Percentiles rank a stretch among this genome's conserved stretches.
Conservation (phyloP, 2,888 invertebrate genomes). For the Cerastis leucographa region DNA sequence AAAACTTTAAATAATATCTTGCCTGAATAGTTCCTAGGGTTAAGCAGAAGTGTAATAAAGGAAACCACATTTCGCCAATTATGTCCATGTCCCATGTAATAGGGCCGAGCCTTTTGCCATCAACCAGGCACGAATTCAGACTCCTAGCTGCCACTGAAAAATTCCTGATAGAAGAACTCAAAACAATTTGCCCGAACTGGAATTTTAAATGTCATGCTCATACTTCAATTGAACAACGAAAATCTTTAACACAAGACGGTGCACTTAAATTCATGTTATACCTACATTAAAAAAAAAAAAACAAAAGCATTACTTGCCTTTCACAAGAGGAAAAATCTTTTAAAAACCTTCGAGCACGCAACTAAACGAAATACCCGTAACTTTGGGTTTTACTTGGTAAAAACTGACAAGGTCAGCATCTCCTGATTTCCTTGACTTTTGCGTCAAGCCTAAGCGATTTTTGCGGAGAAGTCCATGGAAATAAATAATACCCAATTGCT, state of each 20-base stretch:
- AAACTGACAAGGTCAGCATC: constrained; percentile 26
- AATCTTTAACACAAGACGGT: neutral
- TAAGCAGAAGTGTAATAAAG: neutral
- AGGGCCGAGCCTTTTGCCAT: neutral
- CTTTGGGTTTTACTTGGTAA: neutral
- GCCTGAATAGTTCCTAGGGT: too few relatives aligned
- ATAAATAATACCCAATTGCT: constrained; percentile 40
- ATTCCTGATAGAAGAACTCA: neutral
- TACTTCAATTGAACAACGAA: neutral
- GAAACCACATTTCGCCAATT: neutral
- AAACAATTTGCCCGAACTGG: neutral
- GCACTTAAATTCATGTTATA: neutral
- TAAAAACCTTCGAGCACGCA: neutral
- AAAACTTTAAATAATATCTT: neutral
- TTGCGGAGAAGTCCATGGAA: constrained; percentile 20
- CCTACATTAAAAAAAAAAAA: too few relatives aligned
- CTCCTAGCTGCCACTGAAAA: neutral
- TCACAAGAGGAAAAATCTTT: neutral
- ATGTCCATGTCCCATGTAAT: neutral
- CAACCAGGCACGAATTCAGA: neutral
- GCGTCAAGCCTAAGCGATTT: constrained; percentile 24
- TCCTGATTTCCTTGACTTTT: constrained; percentile 18
- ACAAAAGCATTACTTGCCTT: constrained; percentile 11
- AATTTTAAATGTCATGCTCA: neutral
- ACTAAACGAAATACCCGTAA: constrained; percentile 6